Conservation (phyloP, 2,888 invertebrate species). For the Drepanosiphum platanoidis region DNA sequence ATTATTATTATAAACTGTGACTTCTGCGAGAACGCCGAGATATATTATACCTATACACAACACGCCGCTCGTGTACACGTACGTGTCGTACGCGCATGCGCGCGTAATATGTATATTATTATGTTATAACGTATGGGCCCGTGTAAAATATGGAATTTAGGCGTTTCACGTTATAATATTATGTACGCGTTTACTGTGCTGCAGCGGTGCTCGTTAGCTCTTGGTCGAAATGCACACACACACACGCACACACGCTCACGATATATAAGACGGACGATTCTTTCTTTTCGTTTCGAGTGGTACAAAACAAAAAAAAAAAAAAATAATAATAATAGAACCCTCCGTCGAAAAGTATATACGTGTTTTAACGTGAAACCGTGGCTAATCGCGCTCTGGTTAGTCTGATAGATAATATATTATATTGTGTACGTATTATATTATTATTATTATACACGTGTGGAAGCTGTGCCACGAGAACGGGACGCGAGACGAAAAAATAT, state of each 20-base stretch:
- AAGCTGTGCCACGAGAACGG: background rate
- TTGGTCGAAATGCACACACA: too few species aligned
- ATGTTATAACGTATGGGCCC: background rate
- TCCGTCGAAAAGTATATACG: slow-evolving; percentile 3
- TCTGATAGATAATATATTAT: background rate
- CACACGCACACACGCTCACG: too few species aligned
- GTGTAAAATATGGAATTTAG: slow-evolving; percentile 17
- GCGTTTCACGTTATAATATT: too few species aligned
- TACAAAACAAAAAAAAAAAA: slow-evolving; percentile 4
- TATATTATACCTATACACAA: background rate
- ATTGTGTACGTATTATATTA: too few species aligned
- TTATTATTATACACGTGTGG: too few species aligned
- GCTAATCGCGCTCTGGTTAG: slow-evolving; percentile 52
- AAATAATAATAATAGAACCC: background rate
- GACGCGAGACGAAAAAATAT: slow-evolving; percentile 22
- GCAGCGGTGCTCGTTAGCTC: slow-evolving; percentile 21
- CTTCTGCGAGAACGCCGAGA: background rate
- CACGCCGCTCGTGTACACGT: too few species aligned
- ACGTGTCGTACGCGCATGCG: background rate
- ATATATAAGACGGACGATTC: slow-evolving; percentile 3
- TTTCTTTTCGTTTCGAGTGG: background rate
- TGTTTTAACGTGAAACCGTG: slow-evolving; percentile 43
- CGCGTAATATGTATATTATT: background rate
- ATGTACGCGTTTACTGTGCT: too few species aligned
- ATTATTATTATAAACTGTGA: background rate